A percentile compares a stretch with the other conserved stretches of the same genome.
These are phyloP conservation scores for Bathynomus jamesi DNA, from an alignment of 1,140 invertebrate species.

Conservation along the genomic window DNA sequence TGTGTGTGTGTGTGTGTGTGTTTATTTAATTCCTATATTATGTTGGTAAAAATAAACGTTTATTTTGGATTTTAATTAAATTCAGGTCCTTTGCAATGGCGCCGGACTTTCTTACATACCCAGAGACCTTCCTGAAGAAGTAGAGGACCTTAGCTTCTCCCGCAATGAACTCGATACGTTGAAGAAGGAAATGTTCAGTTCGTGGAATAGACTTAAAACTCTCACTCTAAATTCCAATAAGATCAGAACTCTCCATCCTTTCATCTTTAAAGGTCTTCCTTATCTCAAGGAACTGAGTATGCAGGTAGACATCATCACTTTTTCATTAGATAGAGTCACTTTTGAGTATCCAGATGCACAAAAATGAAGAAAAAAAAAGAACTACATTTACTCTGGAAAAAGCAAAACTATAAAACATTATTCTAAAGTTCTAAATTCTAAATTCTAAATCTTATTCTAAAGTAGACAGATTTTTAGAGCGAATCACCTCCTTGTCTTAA, in stretches of 20 bases:
- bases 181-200: constrained; percentile 7
- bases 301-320: background rate
- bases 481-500: no score
- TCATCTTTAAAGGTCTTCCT: constrained; percentile 7
- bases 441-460: no score
- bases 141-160: constrained; percentile 11
- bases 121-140: background rate
- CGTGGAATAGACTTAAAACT: constrained; percentile 5
- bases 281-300: constrained; percentile 9
- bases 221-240: constrained; percentile 5
- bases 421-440: no score
- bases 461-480: no score
- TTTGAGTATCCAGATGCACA: no score
- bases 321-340: no score
- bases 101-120: constrained; percentile 7
- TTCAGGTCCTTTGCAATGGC: constrained; percentile 10
- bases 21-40: background rate
- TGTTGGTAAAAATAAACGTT: background rate
- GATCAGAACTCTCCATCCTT: constrained; percentile 1
- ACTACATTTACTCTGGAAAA: no score
- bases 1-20: background rate
- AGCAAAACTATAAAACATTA: no score
- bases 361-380: no score
- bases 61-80: background rate
- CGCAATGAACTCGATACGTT: constrained; percentile 5